These are phyloP conservation scores for Panagrolaimus sp. DNA, from an alignment of 1,140 invertebrate genomes.

Conservation along the genomic window DNA sequence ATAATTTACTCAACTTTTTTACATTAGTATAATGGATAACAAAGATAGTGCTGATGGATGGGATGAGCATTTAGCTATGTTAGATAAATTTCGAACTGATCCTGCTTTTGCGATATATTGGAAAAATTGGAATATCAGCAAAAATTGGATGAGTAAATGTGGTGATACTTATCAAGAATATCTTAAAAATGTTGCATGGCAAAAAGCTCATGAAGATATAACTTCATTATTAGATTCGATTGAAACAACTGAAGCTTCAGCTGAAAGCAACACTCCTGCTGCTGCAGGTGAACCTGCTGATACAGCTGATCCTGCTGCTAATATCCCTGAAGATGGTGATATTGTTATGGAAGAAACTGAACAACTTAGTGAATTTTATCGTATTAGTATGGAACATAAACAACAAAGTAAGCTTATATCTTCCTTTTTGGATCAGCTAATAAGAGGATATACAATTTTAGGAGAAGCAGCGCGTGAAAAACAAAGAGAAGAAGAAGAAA, in stretches of 20 bases:
- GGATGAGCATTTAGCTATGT: not conserved
- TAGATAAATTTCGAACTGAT: not conserved
- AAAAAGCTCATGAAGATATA: conserved; percentile 4
- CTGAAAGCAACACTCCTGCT: not conserved
- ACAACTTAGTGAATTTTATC: not conserved
- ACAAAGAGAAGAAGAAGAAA: not conserved
- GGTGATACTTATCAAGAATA: not conserved
- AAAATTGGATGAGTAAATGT: not conserved
- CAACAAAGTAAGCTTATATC: not conserved
- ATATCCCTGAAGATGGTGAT: not conserved
- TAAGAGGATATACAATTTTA: not conserved
- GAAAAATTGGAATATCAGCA: conserved; percentile 1
- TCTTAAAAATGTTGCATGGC: conserved; percentile 1
- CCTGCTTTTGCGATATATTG: not conserved
- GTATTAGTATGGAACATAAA: not conserved
- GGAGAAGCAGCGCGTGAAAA: not conserved
- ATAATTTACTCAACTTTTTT: not conserved
- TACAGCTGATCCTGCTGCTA: not conserved
- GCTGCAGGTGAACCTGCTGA: not conserved
- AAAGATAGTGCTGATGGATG: too few species aligned
- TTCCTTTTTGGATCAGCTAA: not conserved
- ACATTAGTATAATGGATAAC: not conserved
- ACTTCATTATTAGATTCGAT: not conserved
- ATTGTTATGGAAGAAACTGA: not conserved
- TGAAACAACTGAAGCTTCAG: not conserved